A percentile compares a stretch with the other conserved stretches of the same genome.
Conservation (phyloP, 2,113 vertebrate species). For the Bostrychus sinensis region DNA sequence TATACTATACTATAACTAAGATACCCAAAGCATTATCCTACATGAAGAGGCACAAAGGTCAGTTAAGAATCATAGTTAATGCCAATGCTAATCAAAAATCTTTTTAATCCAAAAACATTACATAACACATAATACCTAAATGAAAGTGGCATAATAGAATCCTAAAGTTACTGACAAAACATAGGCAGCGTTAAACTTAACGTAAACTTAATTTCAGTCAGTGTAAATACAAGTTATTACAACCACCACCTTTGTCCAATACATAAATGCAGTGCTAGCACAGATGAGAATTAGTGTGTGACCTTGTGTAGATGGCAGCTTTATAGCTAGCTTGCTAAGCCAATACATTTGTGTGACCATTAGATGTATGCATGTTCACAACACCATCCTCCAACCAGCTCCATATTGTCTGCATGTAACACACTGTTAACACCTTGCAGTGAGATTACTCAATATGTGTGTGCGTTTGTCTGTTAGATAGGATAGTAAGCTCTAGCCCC, state of each 20-base stretch:
- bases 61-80: background rate
- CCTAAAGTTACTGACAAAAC: background rate
- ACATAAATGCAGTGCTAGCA: background rate
- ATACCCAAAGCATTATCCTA: too few relatives aligned
- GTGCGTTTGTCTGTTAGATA: conserved; percentile 80
- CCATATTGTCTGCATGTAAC: conserved; percentile 46
- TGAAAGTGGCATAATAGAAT: background rate
- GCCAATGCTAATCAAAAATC: background rate
- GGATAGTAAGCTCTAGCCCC: conserved; percentile 86
- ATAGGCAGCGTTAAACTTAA: too few relatives aligned
- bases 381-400: conserved; percentile 7
- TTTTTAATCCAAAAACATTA: background rate
- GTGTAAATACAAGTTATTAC: background rate
- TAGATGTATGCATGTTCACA: conserved; percentile 32
- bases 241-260: conserved; percentile 3
- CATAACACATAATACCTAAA: background rate
- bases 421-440: conserved; percentile 24
- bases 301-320: background rate
- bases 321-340: conserved; percentile 12
- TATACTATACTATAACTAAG: too few relatives aligned
- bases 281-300: background rate
- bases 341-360: conserved; percentile 3
- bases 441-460: conserved; percentile 51
- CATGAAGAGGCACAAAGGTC: too few relatives aligned
- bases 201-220: background rate